Evolutionary conservation across 2,888 invertebrate species (phyloP), one percentile per base, ranked within the genome.

Genomic region (Cryptocephalus moraei): DNA sequence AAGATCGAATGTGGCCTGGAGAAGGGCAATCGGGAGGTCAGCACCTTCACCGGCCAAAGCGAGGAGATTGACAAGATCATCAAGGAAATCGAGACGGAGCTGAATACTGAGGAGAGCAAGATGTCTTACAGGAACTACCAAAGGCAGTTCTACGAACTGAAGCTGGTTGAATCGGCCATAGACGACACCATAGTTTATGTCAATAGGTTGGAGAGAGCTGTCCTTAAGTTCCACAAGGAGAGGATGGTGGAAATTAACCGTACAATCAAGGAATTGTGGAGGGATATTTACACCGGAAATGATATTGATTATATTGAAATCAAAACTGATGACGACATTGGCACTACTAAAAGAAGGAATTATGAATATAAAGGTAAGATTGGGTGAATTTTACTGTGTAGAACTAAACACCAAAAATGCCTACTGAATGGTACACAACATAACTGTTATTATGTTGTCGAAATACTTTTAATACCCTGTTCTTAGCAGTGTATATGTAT

Each of bases 251-350:
- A 86, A 61, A 91, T 99, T 38, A 99, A 99, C 71, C 80, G 81
- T 51, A 84, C 89, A 45, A 88, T 99, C 57, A 80, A 85, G 62
- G 87, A 85, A 51, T 69, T 77, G 43, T 94, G 94, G 94, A 72
- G 81, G 41, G 75, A 78, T 50, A 84, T 88, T 51, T 91, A 91
- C 65, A 76, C 78, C 59, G 94, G 94, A n/a, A 89, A 86, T 61
- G 99, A 99, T 69, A 95, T 97, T 55, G 94, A 95, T 62, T 89
- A 87, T 48, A 95, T 99, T 62, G 86, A 92, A 73, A 94, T 99
- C 50, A 78, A 82, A 73, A 82, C 89, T 49, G 80, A 86, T 58
- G 78, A 52, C 12, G 31, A 80, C 52, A 75, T 70, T 64, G 70
- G 71, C 38, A 69, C 71, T 8, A 74, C 73, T 44, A 65, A 61